These are phyloP conservation scores for Taurulus bubalis DNA, from an alignment of 2,113 vertebrate species.

Conservation along the genomic window DNA sequence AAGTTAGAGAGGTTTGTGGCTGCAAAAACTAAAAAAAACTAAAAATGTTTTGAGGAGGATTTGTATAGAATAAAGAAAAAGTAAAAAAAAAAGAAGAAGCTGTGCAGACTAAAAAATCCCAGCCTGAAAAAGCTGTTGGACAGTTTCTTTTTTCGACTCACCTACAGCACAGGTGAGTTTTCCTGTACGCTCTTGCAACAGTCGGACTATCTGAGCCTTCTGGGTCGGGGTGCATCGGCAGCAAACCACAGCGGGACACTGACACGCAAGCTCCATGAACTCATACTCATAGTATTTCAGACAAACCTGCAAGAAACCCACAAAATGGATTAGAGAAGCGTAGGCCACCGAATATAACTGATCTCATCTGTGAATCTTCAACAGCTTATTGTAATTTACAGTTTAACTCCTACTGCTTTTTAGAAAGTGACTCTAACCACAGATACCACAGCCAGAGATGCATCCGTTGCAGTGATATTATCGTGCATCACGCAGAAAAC, in stretches of 20 bases:
- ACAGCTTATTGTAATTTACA: slow-evolving; percentile 29
- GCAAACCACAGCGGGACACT: slow-evolving; percentile 96
- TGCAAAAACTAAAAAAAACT: too few relatives aligned
- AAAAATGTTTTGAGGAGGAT: not conserved
- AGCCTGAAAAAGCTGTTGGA: not conserved
- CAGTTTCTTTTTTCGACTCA: slow-evolving; percentile 65
- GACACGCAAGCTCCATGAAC: slow-evolving; percentile 98
- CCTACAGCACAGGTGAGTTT: slow-evolving; percentile 96
- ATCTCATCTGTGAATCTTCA: slow-evolving; percentile 22
- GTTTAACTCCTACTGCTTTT: slow-evolving; percentile 42
- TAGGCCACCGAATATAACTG: slow-evolving; percentile 9
- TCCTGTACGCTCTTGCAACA: slow-evolving; percentile 94
- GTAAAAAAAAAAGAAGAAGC: too few relatives aligned
- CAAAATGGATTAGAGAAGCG: not conserved
- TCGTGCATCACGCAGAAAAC: slow-evolving; percentile 40
- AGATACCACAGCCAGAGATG: slow-evolving; percentile 62
- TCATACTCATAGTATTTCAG: slow-evolving; percentile 97
- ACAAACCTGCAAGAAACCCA: slow-evolving; percentile 86
- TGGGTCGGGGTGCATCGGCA: slow-evolving; percentile 95
- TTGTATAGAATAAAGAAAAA: not conserved
- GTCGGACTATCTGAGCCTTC: slow-evolving; percentile 95
- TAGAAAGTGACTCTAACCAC: slow-evolving; percentile 60
- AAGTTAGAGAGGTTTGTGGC: not conserved
- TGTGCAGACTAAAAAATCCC: not conserved
- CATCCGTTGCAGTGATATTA: slow-evolving; percentile 28